Base-by-base conservation (phyloP, 2,888 invertebrate genomes). In the Schrankia costaestrigalis region DNA sequence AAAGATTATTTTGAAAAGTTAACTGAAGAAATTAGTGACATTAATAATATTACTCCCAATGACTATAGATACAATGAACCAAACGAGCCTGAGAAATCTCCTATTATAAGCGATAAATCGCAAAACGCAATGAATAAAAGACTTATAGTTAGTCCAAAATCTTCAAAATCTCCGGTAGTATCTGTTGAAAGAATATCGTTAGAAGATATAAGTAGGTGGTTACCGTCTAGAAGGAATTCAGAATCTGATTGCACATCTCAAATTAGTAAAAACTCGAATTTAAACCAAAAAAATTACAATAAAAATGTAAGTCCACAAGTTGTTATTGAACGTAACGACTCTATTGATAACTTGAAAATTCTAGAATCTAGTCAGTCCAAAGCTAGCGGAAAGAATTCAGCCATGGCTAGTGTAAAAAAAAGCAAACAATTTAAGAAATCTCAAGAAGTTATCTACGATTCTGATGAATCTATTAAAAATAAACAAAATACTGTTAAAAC, bases 1-100 rank as follows among this genome's bases (percentile, higher is more conserved):
- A 59, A 61, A 43, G 67, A 76, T 2, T 81, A 71, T 30, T 78
- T 62, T 15, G 34, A 56, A 1, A 54, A 68, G 42, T 63, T 83
- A 1, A 71, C 61, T 1, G 52, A 55, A 3, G 60, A 62, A 44
- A 49, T 69, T 4, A 45, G 55, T 22, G 35, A 44, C 15, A 38
- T 26, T 37, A 41, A 26, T 18, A 12, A 3, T 11, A 11, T 23
- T 43, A 8, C 8, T n/a, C 3, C 11, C 29, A 35, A 41, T 12
- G 35, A 26, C 27, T 44, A 8, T 8, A n/a, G 9, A 8, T 6
- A 39, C 4, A 36, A 40, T 10, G 26, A 31, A 5, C 35, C 24
- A 0, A n/a, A n/a, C n/a, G n/a, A n/a, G n/a, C n/a, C n/a, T n/a
- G n/a, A n/a, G n/a, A n/a, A n/a, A n/a, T n/a, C n/a, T n/a, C n/a